These are phyloP conservation scores for Phalloptychus januarius DNA, from an alignment of 2,797 vertebrate genomes.

Conservation along the genomic window DNA sequence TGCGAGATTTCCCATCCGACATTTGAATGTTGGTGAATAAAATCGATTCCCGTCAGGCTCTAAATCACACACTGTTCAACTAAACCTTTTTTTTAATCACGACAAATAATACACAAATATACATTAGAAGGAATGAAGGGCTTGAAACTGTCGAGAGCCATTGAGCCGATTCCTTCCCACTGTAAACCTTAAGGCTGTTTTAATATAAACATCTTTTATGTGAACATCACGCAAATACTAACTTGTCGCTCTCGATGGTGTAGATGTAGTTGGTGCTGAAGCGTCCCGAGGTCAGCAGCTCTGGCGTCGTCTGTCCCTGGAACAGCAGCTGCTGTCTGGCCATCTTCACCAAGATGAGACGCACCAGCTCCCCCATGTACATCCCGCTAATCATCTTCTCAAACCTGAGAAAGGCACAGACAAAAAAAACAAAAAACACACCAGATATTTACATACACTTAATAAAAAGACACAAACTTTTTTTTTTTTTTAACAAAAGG, in stretches of 20 bases:
- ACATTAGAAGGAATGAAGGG: too few species aligned
- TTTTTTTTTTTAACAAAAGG: too few species aligned
- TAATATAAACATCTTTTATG: neutral
- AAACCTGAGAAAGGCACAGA: slow-evolving; percentile 79
- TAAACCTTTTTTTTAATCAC: too few species aligned
- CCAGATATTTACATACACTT: neutral
- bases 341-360: slow-evolving; percentile 96
- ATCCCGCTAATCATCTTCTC: slow-evolving; percentile 99
- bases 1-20: too few species aligned
- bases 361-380: slow-evolving; percentile 97
- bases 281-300: slow-evolving; percentile 85
- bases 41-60: too few species aligned
- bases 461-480: too few species aligned
- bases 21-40: too few species aligned
- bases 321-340: slow-evolving; percentile 89
- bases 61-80: too few species aligned
- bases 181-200: too few species aligned
- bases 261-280: slow-evolving; percentile 90
- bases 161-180: neutral
- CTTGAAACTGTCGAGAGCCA: neutral
- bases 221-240: slow-evolving; percentile 36
- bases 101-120: too few species aligned
- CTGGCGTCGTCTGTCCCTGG: slow-evolving; percentile 83
- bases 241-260: slow-evolving; percentile 87
- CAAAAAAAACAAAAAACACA: neutral